Base-by-base conservation (phyloP, 2,888 invertebrate genomes). In the Tupiocoris notatus region DNA sequence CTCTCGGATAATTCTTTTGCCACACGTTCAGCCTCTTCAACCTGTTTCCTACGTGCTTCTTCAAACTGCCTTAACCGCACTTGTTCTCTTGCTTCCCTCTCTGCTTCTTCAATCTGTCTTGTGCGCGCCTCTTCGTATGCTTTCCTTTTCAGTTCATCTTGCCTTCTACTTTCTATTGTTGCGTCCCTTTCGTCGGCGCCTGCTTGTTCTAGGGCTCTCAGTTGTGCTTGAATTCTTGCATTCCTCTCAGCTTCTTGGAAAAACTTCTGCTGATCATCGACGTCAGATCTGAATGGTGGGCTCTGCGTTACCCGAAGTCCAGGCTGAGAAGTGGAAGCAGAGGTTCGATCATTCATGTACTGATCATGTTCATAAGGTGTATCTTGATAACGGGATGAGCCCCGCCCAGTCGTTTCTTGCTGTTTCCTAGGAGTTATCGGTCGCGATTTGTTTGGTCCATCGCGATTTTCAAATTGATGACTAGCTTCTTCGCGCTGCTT, bases 301-400 rank as follows among this genome's bases (percentile, higher is more conserved):
- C 24, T 70, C 18, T 58, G 59, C 1, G 17, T 17, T 16, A 25
- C 18, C 58, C 22, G 12, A 58, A 25, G 17, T 18, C 22, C 17
- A n/a, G 58, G 61, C 7, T 62, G 24, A 18, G 23, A 16, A 57
- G 56, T 16, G 1, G 56, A 24, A 17, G 58, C 17, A 17, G 58
- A 7, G 16, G 6, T 59, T 59, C 16, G 59, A 3, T 2, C 3
- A 17, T 61, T 39, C 7, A 24, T 20, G 18, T 66, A 75, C 12
- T 75, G 66, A 22, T 63, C 76, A 7, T 65, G 59, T 63, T 76
- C 76, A 21, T 76, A 76, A 17, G 63, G 22, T 21, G 76, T 68
- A 20, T 76, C 76, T 59, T 76, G 76, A 21, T 67, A 76, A 12
- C 76, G 54, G 1, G 76, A 76, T 1, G 62, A 63, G 25, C 76